These are phyloP conservation scores for Zaprionus davidi DNA, from an alignment of 1,140 invertebrate species.

Conservation along the genomic window DNA sequence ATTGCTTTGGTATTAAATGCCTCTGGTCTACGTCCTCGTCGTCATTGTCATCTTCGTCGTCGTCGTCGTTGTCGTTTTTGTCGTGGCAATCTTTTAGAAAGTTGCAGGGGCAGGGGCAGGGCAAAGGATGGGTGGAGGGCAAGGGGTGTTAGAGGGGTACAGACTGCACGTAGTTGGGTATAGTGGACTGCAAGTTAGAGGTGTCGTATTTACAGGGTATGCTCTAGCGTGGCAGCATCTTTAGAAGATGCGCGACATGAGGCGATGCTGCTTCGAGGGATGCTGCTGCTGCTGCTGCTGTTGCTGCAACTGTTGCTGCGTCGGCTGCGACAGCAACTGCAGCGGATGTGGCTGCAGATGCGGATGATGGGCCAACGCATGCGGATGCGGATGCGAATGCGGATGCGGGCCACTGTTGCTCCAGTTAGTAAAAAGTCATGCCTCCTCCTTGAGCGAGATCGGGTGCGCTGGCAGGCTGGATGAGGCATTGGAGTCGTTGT, in stretches of 20 bases:
- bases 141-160: not conserved
- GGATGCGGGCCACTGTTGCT: conserved; percentile 42
- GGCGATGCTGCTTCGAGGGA: conserved; percentile 51
- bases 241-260: conserved; percentile 84
- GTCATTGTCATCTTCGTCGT: conserved; percentile 46
- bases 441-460: conserved; percentile 80
- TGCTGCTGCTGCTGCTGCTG: conserved; percentile 31
- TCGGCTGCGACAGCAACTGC: conserved; percentile 26
- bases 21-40: conserved; percentile 68
- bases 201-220: conserved; percentile 51
- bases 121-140: not conserved
- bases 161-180: not conserved
- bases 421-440: conserved; percentile 83
- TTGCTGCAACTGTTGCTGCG: conserved; percentile 42
- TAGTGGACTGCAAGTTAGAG: conserved; percentile 31
- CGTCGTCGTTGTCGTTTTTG: conserved; percentile 44
- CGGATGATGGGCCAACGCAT: conserved; percentile 18
- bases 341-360: conserved; percentile 11
- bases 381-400: conserved; percentile 19
- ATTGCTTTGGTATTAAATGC: conserved; percentile 83
- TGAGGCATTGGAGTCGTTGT: conserved; percentile 79
- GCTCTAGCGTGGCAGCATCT: conserved; percentile 38
- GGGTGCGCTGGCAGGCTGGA: conserved; percentile 75
- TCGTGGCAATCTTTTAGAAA: conserved; percentile 49
- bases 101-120: conserved; percentile 22